Percentiles rank a stretch among this genome's conserved stretches.
These are phyloP conservation scores for Anas acuta DNA, from an alignment of 2,797 vertebrate genomes.

Conservation along the genomic window DNA sequence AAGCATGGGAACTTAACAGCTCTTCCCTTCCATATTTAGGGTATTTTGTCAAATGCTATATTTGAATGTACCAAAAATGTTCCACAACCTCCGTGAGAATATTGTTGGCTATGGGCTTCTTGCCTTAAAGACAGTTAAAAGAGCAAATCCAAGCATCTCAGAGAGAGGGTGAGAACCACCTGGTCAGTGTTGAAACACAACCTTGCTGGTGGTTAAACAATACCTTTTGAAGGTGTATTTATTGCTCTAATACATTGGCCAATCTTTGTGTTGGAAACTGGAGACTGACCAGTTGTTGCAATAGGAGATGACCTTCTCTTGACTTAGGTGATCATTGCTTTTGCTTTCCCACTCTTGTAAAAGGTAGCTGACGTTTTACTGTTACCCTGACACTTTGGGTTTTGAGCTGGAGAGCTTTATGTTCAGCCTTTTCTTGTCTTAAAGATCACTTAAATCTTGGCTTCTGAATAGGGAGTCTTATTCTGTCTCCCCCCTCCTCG, in stretches of 20 bases:
- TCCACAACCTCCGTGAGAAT: not conserved
- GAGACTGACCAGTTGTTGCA: not conserved
- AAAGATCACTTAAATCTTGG: conserved; percentile 15
- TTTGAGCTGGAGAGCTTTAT: conserved; percentile 16
- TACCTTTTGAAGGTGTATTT: not conserved
- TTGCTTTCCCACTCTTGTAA: not conserved
- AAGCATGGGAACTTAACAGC: not conserved
- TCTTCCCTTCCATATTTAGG: not conserved
- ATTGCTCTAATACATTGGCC: not conserved
- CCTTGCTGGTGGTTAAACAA: not conserved
- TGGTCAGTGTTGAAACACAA: not conserved
- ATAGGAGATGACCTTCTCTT: not conserved
- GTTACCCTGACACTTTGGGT: not conserved
- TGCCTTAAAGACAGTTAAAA: not conserved
- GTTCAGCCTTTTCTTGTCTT: conserved; percentile 23
- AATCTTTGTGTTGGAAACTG: not conserved
- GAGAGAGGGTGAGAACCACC: not conserved
- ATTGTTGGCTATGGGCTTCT: not conserved
- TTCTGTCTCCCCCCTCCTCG: not conserved
- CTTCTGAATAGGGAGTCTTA: not conserved
- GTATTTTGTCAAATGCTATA: not conserved
- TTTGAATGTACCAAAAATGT: not conserved
- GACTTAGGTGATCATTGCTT: not conserved
- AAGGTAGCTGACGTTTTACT: not conserved
- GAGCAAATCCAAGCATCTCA: not conserved